Base-by-base conservation (phyloP, 2,113 vertebrate species). In the Formicarius rufipectus region DNA sequence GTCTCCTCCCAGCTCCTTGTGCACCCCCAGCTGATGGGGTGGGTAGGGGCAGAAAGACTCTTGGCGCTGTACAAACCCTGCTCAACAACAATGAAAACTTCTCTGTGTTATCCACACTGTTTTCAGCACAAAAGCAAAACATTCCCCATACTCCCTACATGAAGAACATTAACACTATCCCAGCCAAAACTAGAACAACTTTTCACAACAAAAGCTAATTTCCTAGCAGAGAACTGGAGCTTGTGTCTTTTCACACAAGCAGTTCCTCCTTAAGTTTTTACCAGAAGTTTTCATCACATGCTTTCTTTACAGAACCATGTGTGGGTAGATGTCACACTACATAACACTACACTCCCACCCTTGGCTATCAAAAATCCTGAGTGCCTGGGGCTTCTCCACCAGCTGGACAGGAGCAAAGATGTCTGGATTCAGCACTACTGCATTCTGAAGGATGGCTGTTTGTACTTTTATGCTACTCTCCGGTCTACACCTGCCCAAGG, bases 341-440 rank as follows among this genome's bases (percentile, higher is more conserved):
- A 99, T 96, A 99, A 99, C 90, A 98, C 98, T 14, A 98, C 96
- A 60, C 98, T 99, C 59, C 99, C 99, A 10, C 99, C 99, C 4
- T 92, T 99, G 93, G 99, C 99, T 31, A 99, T 99, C 95, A 99
- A 99, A 94, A 98, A 95, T 80, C 99, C 99, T 1, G 99, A 99
- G 66, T 99, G 99, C 74, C 97, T 99, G 35, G 99, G 99, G 7
- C 97, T 99, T 60, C 98, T 99, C 31, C 98, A 99, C 60, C 98
- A 98, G 85, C 92, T 99, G 92, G 98, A 99, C 78, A 97, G 93
- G 63, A 98, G 58, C 97, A 98, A 97, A 89, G 98, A 99, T 13
- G 11, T 55, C 2, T 99, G 99, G 98, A 85, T 97, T 33, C 98
- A 99, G 81, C 97, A 98, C 96, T 99, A 99, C 63, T 99, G 98